phyloP scores from a whole-genome alignment of 2,113 vertebrate genomes.

The Sminthopsis crassicaudata region DNA sequence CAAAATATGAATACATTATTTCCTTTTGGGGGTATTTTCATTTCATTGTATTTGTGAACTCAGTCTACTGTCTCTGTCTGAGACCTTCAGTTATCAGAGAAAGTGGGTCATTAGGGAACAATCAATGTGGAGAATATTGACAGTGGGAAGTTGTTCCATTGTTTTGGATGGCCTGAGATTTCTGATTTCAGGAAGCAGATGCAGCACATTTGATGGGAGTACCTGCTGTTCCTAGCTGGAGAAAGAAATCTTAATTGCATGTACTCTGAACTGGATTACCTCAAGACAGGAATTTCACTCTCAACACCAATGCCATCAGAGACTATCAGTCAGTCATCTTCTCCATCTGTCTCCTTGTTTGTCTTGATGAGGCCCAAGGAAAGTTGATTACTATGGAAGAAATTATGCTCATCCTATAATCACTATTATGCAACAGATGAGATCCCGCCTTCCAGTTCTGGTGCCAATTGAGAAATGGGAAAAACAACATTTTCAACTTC shows the following conservation, averaged over 20 bases:
- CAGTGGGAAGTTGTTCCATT: not conserved
- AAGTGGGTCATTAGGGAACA: not conserved
- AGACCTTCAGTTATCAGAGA: not conserved
- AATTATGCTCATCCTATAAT: constrained; percentile 43
- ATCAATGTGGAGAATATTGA: not conserved
- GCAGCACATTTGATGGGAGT: not conserved
- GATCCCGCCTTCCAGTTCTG: constrained; percentile 45
- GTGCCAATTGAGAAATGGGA: constrained; percentile 37
- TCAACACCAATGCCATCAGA: not conserved
- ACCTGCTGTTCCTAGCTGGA: not conserved
- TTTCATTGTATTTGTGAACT: not conserved
- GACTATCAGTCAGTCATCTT: not conserved
- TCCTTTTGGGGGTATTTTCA: not conserved
- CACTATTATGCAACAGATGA: constrained; percentile 50
- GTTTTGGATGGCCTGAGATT: too few species aligned
- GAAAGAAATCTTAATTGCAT: not conserved
- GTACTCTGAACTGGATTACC: not conserved
- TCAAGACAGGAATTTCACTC: not conserved
- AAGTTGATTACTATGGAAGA: constrained; percentile 47
- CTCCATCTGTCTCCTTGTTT: constrained; percentile 57
- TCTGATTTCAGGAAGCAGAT: not conserved
- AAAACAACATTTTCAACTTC: constrained; percentile 57
- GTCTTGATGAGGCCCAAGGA: constrained; percentile 20
- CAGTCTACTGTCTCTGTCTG: not conserved
- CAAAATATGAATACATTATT: not conserved